phyloP scores from a whole-genome alignment of 1,140 invertebrate species.

The Cyphomyrmex costatus region DNA sequence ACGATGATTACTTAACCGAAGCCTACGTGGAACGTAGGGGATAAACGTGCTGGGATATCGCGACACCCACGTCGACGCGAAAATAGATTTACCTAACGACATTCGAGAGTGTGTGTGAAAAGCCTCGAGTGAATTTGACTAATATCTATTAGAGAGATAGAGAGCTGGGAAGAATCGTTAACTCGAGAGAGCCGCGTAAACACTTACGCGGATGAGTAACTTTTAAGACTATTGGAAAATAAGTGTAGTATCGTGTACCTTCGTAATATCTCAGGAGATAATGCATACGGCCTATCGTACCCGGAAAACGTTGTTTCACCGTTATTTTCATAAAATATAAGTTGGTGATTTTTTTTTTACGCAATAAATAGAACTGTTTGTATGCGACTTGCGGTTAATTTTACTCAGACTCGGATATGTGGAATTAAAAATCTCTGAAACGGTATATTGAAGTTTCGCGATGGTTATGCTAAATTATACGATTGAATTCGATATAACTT shows the following conservation, averaged over 20 bases:
- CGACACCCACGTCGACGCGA: slow-evolving; percentile 50
- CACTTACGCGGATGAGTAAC: slow-evolving; percentile 1
- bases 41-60: slow-evolving; percentile 42
- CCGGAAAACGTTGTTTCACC: background rate
- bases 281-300: slow-evolving; percentile 45
- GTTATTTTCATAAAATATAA: slow-evolving; percentile 9
- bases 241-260: slow-evolving; percentile 42
- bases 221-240: slow-evolving; percentile 36
- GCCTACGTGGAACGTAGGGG: slow-evolving; percentile 55
- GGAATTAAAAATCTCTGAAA: slow-evolving; percentile 11
- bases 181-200: slow-evolving; percentile 25
- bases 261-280: slow-evolving; percentile 43
- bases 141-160: background rate
- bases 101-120: slow-evolving; percentile 28
- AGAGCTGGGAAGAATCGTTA: slow-evolving; percentile 23
- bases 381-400: background rate
- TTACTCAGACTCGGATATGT: background rate
- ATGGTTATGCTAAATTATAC: slow-evolving; percentile 29
- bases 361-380: background rate
- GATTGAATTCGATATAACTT: slow-evolving; percentile 41
- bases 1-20: slow-evolving; percentile 59
- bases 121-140: slow-evolving; percentile 49
- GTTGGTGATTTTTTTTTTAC: background rate
- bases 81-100: slow-evolving; percentile 63
- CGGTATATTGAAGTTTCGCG: background rate